phyloP scores from a whole-genome alignment of 2,888 invertebrate species.

The Cheilosia scutellata region DNA sequence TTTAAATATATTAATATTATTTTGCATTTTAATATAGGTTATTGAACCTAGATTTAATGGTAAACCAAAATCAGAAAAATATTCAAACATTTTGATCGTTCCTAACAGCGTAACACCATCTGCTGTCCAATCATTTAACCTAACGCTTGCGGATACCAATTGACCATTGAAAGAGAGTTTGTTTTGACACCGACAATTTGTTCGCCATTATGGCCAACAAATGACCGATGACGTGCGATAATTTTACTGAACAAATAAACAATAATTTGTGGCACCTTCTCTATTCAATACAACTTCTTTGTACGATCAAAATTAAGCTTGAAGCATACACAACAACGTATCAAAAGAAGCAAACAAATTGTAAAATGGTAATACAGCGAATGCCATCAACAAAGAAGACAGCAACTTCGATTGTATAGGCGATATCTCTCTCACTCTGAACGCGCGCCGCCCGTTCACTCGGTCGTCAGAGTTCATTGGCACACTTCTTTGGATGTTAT shows the following conservation, averaged over 20 bases:
- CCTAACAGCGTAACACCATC: not conserved
- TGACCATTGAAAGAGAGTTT: slow-evolving; percentile 27
- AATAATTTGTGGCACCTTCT: slow-evolving; percentile 33
- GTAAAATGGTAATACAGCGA: slow-evolving; percentile 46
- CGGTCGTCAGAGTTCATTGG: slow-evolving; percentile 80
- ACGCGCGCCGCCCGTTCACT: slow-evolving; percentile 78
- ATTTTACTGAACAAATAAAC: slow-evolving; percentile 7
- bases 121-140: not conserved
- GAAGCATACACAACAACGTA: slow-evolving; percentile 18
- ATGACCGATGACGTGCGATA: slow-evolving; percentile 15
- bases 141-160: slow-evolving; percentile 9
- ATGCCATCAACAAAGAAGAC: slow-evolving; percentile 62
- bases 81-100: not conserved
- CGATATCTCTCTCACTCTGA: slow-evolving; percentile 52
- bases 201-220: slow-evolving; percentile 32
- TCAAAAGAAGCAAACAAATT: slow-evolving; percentile 15
- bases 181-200: slow-evolving; percentile 36
- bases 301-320: slow-evolving; percentile 26
- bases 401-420: slow-evolving; percentile 63
- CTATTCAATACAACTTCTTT: slow-evolving; percentile 19
- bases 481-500: slow-evolving; percentile 78
- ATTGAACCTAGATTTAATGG: too few relatives aligned
- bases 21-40: too few relatives aligned
- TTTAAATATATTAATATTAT: too few relatives aligned
- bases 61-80: not conserved